phyloP scores from a whole-genome alignment of 2,888 invertebrate genomes.

The Piscicola geometra region DNA sequence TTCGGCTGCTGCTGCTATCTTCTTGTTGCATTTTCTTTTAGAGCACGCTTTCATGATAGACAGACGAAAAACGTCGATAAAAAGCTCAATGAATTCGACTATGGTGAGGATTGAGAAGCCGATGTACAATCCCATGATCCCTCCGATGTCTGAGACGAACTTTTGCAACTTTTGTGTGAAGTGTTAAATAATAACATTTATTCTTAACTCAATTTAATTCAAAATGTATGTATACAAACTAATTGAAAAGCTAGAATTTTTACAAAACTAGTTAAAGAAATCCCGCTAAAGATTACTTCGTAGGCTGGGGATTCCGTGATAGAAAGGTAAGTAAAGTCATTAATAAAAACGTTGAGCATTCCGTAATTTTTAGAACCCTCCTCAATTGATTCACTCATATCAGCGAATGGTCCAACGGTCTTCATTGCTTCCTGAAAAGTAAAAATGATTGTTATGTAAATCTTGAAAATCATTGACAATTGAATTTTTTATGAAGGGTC shows the following conservation, averaged over 20 bases:
- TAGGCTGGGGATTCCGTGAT: constrained; percentile 24
- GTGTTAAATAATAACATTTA: neutral
- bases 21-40: neutral
- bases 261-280: no score
- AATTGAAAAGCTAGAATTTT: no score
- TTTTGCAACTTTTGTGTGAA: neutral
- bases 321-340: constrained; percentile 11
- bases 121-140: constrained; percentile 55
- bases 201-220: neutral
- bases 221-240: constrained; percentile 7
- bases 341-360: constrained; percentile 5
- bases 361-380: constrained; percentile 6
- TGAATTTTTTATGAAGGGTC: no score
- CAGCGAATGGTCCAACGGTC: no score
- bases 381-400: no score
- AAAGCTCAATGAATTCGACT: constrained; percentile 50
- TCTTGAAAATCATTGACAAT: no score
- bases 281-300: neutral
- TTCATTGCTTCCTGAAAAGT: no score
- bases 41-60: neutral
- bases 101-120: constrained; percentile 54
- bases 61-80: constrained; percentile 43
- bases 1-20: no score
- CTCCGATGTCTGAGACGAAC: constrained; percentile 55
- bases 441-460: no score